Evolutionary conservation across 2,888 invertebrate species (phyloP).

Genomic region (Sphecodes monilicornis): DNA sequence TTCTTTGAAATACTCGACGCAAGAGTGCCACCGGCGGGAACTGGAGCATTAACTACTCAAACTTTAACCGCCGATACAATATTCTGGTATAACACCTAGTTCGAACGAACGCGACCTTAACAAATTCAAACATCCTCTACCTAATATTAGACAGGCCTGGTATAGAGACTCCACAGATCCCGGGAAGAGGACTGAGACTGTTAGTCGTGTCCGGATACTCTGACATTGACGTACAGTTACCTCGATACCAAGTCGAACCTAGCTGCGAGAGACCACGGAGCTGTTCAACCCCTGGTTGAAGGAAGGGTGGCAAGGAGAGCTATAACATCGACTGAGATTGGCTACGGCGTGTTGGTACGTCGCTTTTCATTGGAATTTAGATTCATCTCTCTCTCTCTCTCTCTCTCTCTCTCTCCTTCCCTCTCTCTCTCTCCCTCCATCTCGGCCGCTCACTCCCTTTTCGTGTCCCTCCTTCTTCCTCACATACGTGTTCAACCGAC

Average conservation of each 20-base stretch:
- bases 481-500: not conserved
- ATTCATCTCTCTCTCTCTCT: slow-evolving; percentile 72
- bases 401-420: not conserved
- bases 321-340: slow-evolving; percentile 79
- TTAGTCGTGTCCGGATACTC: slow-evolving; percentile 61
- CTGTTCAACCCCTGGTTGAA: slow-evolving; percentile 25
- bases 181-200: slow-evolving; percentile 58
- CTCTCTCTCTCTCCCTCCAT: not conserved
- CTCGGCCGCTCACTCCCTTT: not conserved
- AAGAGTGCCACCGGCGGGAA: not conserved
- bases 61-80: slow-evolving; percentile 46
- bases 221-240: slow-evolving; percentile 75
- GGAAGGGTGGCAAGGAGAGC: slow-evolving; percentile 65
- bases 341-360: slow-evolving; percentile 75
- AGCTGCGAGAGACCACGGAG: slow-evolving; percentile 35
- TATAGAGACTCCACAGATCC: slow-evolving; percentile 52
- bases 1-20: not conserved
- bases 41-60: slow-evolving; percentile 37
- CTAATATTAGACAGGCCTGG: slow-evolving; percentile 26
- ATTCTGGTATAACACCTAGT: slow-evolving; percentile 32
- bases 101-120: slow-evolving; percentile 57
- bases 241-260: slow-evolving; percentile 61
- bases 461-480: not conserved
- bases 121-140: slow-evolving; percentile 54
- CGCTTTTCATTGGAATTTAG: slow-evolving; percentile 82